These are phyloP conservation scores for Schrankia costaestrigalis DNA, from an alignment of 2,888 invertebrate species.

Conservation along the genomic window DNA sequence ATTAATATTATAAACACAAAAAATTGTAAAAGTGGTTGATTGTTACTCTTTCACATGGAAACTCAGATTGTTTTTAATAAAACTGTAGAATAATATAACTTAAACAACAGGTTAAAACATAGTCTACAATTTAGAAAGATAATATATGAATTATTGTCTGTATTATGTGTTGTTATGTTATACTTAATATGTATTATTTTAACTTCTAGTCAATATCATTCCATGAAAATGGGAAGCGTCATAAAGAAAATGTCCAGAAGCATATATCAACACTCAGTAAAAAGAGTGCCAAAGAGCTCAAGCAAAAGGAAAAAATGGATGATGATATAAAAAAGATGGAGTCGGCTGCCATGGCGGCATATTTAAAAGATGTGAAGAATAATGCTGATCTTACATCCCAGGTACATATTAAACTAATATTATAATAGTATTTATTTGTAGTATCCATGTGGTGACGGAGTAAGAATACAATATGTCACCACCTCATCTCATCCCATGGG, in stretches of 20 bases:
- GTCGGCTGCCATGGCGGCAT: conserved; percentile 92
- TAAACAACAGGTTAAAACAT: no score
- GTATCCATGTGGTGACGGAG: neutral
- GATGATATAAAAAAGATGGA: conserved; percentile 93
- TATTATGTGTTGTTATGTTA: neutral
- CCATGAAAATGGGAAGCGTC: conserved; percentile 95
- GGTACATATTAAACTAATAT: conserved; percentile 45
- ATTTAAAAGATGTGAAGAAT: conserved; percentile 89
- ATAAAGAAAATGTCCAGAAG: conserved; percentile 94
- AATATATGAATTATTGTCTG: neutral
- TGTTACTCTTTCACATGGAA: neutral
- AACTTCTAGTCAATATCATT: conserved; percentile 91
- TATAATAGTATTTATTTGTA: neutral
- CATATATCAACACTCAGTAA: conserved; percentile 91
- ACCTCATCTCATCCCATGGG: no score
- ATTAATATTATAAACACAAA: neutral
- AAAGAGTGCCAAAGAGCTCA: conserved; percentile 89
- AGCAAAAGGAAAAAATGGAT: conserved; percentile 88
- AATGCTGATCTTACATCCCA: conserved; percentile 83
- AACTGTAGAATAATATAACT: neutral
- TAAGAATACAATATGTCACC: no score
- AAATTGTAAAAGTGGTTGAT: neutral
- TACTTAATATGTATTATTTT: neutral
- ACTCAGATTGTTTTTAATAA: neutral
- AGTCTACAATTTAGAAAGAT: neutral